Base-by-base conservation (phyloP, 2,113 vertebrate species). In the Onychostoma macrolepis region DNA sequence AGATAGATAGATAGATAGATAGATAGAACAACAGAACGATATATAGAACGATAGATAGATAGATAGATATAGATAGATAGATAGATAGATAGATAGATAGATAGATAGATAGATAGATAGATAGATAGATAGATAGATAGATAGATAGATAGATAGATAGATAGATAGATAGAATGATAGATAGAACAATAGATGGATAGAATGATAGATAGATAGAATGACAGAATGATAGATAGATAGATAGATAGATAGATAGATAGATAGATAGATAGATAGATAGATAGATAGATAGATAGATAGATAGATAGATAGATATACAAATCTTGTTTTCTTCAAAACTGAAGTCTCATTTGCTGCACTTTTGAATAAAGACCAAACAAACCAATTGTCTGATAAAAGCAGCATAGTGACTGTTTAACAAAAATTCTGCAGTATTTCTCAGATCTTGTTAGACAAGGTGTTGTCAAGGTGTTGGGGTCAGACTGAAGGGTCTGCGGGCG, bases 401-500 rank as follows among this genome's bases (percentile, higher is more conserved):
- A 72, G 77, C 36, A 30, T 8, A 78, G 1, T 11, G n/a, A 82
- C 80, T 83, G 80, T 69, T 83, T 83, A 83, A 83, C 80, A 33
- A 17, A 58, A 87, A 82, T 53, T 75, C 65, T 80, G 43, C 67
- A 33, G 30, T 78, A 78, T 85, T 87, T 79, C 38, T 83, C 28
- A 2, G 86, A 26, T 79, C 38, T 83, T 76, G 80, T 80, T 75
- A 74, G 69, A 61, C 87, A 61, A 53, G 84, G 56, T 75, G 79
- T 81, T 69, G 83, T 74, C 7, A 78, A 85, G 86, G 78, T 45
- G 86, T 83, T 85, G 86, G 76, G 85, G 75, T 71, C 79, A 17
- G 77, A 75, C 58, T 88, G 30, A 83, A 88, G 77, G 83, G 85
- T 82, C 61, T 82, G 41, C 12, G 30, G 72, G 72, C 28, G n/a